Conservation (phyloP, 2,113 vertebrate species). For the Sphaerodactylus townsendi region DNA sequence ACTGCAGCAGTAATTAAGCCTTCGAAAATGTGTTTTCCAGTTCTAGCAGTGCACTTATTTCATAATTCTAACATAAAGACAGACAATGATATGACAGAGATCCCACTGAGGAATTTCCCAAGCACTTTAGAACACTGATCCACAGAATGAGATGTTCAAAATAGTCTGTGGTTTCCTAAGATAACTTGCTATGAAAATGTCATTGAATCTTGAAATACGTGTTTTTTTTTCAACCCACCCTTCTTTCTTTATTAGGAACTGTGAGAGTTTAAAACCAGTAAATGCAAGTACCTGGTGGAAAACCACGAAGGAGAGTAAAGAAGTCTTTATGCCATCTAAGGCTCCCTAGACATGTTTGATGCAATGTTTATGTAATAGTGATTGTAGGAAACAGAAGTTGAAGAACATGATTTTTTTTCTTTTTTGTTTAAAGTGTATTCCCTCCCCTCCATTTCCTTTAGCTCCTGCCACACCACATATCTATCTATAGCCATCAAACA, state of each 20-base stretch:
- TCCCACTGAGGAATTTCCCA: slow-evolving; percentile 13
- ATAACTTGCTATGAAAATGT: slow-evolving; percentile 7
- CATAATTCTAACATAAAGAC: background rate
- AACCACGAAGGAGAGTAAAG: slow-evolving; percentile 30
- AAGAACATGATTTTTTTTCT: slow-evolving; percentile 27
- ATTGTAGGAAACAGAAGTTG: slow-evolving; percentile 49
- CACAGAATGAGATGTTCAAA: fast-evolving
- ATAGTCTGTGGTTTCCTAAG: background rate
- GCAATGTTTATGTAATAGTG: slow-evolving; percentile 37
- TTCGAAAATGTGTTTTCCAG: background rate
- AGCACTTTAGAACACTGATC: slow-evolving; percentile 8
- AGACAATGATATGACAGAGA: slow-evolving; percentile 3
- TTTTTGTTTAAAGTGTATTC: slow-evolving; percentile 40
- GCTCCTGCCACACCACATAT: slow-evolving; percentile 51
- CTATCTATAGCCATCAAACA: slow-evolving; percentile 59
- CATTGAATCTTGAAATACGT: slow-evolving; percentile 1
- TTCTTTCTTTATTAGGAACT: slow-evolving; percentile 10
- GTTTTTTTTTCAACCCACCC: background rate
- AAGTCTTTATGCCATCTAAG: slow-evolving; percentile 25
- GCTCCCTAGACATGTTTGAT: slow-evolving; percentile 43
- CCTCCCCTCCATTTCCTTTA: slow-evolving; percentile 51
- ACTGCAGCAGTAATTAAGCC: background rate
- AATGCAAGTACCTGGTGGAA: slow-evolving; percentile 29
- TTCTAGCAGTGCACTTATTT: background rate
- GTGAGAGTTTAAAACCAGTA: background rate